These are phyloP conservation scores for Hypena proboscidalis DNA, from an alignment of 2,888 invertebrate species.

Conservation along the genomic window DNA sequence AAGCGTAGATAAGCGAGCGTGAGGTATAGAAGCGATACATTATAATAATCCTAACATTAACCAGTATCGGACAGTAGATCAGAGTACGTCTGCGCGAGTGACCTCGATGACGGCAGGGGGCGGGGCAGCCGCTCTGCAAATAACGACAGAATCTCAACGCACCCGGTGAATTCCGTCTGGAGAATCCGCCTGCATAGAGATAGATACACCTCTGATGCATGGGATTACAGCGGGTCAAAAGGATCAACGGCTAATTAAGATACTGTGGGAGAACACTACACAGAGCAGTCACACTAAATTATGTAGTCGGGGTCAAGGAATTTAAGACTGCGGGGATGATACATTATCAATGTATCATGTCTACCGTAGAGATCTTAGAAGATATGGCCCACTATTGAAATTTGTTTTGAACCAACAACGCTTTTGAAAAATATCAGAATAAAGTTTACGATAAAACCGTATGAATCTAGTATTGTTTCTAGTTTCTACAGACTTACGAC, in stretches of 20 bases:
- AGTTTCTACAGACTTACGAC: no score
- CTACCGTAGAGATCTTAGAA: no score
- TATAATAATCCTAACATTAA: conserved; percentile 46
- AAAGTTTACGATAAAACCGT: no score
- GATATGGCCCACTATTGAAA: no score
- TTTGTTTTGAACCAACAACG: no score
- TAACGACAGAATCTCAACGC: conserved; percentile 51
- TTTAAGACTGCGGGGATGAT: conserved; percentile 6
- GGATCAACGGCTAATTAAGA: conserved; percentile 44
- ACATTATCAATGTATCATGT: no score
- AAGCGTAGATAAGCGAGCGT: conserved; percentile 11
- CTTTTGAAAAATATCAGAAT: no score
- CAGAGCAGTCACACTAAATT: conserved; percentile 23
- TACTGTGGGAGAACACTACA: conserved; percentile 30
- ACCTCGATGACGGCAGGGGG: conserved; percentile 65
- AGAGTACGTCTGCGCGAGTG: conserved; percentile 62
- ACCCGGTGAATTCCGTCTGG: conserved; percentile 53
- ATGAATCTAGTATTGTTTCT: no score
- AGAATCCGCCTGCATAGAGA: conserved; percentile 37
- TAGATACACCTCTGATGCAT: conserved; percentile 17
- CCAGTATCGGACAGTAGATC: conserved; percentile 53
- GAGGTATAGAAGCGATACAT: conserved; percentile 20
- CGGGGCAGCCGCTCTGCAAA: conserved; percentile 57
- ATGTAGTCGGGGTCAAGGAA: conserved; percentile 23
- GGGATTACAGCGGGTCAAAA: conserved; percentile 45